Evolutionary conservation across 2,888 invertebrate species (phyloP), one percentile per base, ranked within the genome.

Genomic region (Drosophila bunnanda): DNA sequence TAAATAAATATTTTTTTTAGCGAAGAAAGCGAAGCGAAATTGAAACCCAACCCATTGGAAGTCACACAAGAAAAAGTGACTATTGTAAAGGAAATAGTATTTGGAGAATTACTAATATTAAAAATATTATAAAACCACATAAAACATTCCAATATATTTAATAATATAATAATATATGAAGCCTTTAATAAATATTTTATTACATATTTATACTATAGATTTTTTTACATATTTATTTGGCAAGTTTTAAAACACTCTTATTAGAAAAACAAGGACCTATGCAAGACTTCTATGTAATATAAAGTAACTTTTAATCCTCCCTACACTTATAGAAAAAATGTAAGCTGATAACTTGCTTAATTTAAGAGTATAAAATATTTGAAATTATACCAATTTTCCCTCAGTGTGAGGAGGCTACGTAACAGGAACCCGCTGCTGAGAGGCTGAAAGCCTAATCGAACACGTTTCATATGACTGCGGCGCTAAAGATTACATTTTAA

Each of bases 401-500:
- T 13, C 38, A 57, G 58, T 59, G 58, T 13, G 0, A 30, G 17
- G 17, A 32, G 12, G 9, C 20, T 50, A 32, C 20, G 20, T 13
- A 57, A 55, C 52, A 38, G n/a, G 34, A 72, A n/a, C 58, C 58
- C 48, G 38, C 53, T 50, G 48, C 59, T 17, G 36, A 58, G 36
- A 59, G 59, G 59, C 75, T 44, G 48, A 59, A 66, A 77, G 86
- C 89, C 84, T 88, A 88, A 88, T 83, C 89, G 89, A 83, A 83
- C 82, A 83, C 82, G 82, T 83, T 83, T 88, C 82, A 71, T 88
- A 88, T 83, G 87, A 86, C 82, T 83, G 84, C 81, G 87, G 89
- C 82, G 82, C 82, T 86, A 88, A 83, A 88, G 89, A 86, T 83
- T 83, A 83, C 82, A 86, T 88, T 83, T 83, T 88, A 83, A 83